A percentile compares a stretch with the other conserved stretches of the same genome.
Conservation (phyloP, 2,797 vertebrate genomes). For the Loriculus beryllinus region DNA sequence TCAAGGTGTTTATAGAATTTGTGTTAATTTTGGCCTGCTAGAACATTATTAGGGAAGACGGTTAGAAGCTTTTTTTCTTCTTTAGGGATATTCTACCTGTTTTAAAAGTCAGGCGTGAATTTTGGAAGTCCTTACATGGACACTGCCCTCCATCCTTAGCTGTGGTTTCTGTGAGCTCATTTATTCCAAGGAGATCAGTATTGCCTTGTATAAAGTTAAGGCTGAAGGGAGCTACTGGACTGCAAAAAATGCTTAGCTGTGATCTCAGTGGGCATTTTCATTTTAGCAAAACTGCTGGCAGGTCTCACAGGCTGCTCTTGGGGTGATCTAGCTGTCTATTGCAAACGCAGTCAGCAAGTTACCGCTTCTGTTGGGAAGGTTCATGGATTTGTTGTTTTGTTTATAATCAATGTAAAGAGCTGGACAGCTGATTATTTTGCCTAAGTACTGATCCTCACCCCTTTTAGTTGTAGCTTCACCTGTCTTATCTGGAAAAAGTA, state of each 20-base stretch:
- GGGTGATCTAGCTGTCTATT: neutral
- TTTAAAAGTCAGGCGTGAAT: neutral
- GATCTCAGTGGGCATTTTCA: neutral
- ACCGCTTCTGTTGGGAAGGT: accelerated
- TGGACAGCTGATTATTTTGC: neutral
- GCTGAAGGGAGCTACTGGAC: neutral
- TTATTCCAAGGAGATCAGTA: neutral
- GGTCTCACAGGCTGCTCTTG: neutral
- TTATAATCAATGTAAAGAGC: neutral
- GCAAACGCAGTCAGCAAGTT: neutral
- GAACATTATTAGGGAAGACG: neutral
- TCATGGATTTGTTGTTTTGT: neutral
- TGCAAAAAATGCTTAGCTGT: constrained; percentile 25
- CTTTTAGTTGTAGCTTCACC: neutral
- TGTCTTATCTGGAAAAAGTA: neutral
- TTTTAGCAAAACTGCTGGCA: neutral
- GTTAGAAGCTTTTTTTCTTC: neutral
- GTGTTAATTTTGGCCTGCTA: neutral
- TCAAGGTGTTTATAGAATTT: neutral
- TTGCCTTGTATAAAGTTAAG: neutral
- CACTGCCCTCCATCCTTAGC: neutral
- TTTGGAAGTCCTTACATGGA: neutral
- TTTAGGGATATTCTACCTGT: neutral
- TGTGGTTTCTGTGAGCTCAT: neutral
- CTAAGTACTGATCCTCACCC: neutral